phyloP scores from a whole-genome alignment of 2,797 vertebrate species.

The Echiichthys vipera region DNA sequence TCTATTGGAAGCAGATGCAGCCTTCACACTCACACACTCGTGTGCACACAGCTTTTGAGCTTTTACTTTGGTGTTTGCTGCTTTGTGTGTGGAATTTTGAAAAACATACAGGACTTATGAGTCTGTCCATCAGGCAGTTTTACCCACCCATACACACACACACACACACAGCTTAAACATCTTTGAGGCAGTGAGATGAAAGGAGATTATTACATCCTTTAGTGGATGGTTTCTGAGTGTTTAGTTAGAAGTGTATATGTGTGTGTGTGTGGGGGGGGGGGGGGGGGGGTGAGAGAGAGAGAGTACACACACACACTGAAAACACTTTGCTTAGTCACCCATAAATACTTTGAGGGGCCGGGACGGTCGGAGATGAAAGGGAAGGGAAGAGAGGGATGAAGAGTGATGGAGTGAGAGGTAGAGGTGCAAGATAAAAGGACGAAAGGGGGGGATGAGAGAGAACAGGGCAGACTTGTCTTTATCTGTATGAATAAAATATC shows the following conservation, averaged over 20 bases:
- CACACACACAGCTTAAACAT: slow-evolving; percentile 7
- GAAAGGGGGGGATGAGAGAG: background rate
- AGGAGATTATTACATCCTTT: slow-evolving; percentile 23
- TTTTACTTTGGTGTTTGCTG: too few species aligned
- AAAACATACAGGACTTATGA: too few species aligned
- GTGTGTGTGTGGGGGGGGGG: slow-evolving; percentile 21
- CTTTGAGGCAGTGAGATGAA: slow-evolving; percentile 19
- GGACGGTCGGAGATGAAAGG: slow-evolving; percentile 37
- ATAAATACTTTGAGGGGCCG: slow-evolving; percentile 17
- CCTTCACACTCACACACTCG: too few species aligned
- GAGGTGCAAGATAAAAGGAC: slow-evolving; percentile 40
- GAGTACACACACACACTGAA: too few species aligned
- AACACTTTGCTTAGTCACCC: slow-evolving; percentile 21
- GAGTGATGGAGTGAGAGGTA: slow-evolving; percentile 23
- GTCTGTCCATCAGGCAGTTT: too few species aligned
- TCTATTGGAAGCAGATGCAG: too few species aligned
- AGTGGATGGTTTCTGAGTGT: slow-evolving; percentile 12
- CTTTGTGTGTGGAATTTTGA: too few species aligned
- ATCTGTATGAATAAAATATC: slow-evolving; percentile 32
- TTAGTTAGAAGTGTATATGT: slow-evolving; percentile 3
- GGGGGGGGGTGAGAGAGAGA: background rate
- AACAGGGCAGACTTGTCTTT: background rate
- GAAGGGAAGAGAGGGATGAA: slow-evolving; percentile 22
- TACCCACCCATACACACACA: background rate
- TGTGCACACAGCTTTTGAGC: too few species aligned